These are phyloP conservation scores for Beris chalybata DNA, from an alignment of 2,888 invertebrate genomes.

Conservation along the genomic window DNA sequence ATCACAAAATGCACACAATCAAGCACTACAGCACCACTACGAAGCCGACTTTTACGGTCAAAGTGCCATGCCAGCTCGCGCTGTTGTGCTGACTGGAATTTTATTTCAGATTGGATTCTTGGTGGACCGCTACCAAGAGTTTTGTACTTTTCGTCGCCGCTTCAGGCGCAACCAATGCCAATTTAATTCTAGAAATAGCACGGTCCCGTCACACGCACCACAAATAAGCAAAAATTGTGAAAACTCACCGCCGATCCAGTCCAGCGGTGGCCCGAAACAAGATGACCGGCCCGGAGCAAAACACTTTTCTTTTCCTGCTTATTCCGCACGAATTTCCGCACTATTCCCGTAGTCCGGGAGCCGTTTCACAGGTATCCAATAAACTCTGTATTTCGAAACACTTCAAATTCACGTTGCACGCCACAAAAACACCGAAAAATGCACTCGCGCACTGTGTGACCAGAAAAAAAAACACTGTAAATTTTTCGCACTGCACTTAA, in stretches of 20 bases:
- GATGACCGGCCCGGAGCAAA: constrained; percentile 9
- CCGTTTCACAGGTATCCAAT: constrained; percentile 20
- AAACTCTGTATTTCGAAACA: not conserved
- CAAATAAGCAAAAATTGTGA: too few species aligned
- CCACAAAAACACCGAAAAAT: constrained; percentile 11
- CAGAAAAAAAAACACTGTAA: not conserved
- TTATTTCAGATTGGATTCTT: too few species aligned
- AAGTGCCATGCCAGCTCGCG: constrained; percentile 12
- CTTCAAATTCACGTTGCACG: constrained; percentile 7
- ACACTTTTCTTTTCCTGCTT: constrained; percentile 6
- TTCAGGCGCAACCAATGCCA: too few species aligned
- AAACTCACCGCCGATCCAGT: constrained; percentile 2
- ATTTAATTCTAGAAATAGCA: too few species aligned
- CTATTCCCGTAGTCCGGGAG: not conserved
- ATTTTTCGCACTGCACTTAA: constrained; percentile 5
- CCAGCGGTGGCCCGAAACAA: constrained; percentile 1
- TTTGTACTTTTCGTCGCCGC: too few species aligned
- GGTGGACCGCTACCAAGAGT: too few species aligned
- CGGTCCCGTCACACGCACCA: too few species aligned
- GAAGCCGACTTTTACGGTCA: constrained; percentile 1
- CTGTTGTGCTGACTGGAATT: not conserved
- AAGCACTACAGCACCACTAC: constrained; percentile 2
- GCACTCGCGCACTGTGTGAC: constrained; percentile 8
- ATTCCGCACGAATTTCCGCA: not conserved
- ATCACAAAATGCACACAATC: constrained; percentile 5